Evolutionary conservation across 2,797 vertebrate species (phyloP).

Genomic region (Podarcis siculus): DNA sequence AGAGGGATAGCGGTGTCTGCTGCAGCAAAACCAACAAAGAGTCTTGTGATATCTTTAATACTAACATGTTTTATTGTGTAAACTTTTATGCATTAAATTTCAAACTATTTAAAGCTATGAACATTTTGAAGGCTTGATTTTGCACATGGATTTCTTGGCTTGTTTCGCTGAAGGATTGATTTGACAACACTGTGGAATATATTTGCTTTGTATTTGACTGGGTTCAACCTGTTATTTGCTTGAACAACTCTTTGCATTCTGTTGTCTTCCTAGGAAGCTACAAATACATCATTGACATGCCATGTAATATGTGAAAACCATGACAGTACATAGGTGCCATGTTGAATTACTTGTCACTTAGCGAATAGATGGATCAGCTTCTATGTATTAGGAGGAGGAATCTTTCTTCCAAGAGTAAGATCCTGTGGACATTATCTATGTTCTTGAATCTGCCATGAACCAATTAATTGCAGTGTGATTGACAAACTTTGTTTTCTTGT

Average conservation of each 20-base stretch:
- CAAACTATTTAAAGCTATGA: background rate
- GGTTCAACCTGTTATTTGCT: background rate
- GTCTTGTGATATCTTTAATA: too few relatives aligned
- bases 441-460: background rate
- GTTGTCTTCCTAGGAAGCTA: constrained; percentile 3
- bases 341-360: background rate
- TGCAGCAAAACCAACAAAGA: too few relatives aligned
- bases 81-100: background rate
- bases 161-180: background rate
- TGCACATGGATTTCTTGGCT: background rate
- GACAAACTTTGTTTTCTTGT: background rate
- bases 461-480: background rate
- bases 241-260: background rate
- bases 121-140: background rate
- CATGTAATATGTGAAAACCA: constrained; percentile 10
- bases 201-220: fast-evolving
- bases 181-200: background rate
- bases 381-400: background rate
- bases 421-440: background rate
- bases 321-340: background rate
- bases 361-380: background rate
- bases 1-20: too few relatives aligned
- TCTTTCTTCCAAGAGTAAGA: background rate
- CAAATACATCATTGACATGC: background rate
- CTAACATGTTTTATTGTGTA: too few relatives aligned